Base-by-base conservation (phyloP, 2,113 vertebrate species). In the Aspidoscelis tigris region DNA sequence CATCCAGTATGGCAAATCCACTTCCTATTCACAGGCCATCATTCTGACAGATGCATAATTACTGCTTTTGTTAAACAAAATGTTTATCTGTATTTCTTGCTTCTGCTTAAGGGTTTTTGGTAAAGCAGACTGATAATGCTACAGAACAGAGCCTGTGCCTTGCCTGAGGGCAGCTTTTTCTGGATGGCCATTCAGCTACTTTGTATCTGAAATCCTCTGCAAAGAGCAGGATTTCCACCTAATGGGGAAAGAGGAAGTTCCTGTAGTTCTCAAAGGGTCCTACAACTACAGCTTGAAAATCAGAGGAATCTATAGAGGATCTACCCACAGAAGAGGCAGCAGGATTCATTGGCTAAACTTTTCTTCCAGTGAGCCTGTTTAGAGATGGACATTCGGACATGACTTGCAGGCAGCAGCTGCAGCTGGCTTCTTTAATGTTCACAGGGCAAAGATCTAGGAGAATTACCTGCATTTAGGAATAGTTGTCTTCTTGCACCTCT, bases 31-130 rank as follows among this genome's bases (percentile, higher is more conserved):
- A 84, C 88, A 92, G 88, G 82, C 64, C 77, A 69, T n/a, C 82
- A n/a, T 81, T 80, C 80, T 64, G 71, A 58, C 82, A 72, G 50
- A 76, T 82, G 70, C 72, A 55, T 78, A 85, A 76, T 39, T 33
- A 90, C 88, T 68, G 82, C 71, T 86, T 69, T 73, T 70, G 11
- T 75, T 83, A 86, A 88, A 78, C 55, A 86, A 83, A 89, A 58
- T 73, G 90, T 86, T 89, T 71, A 85, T 53, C 65, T 76, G 82
- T 78, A 89, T 90, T 81, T 88, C 41, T 76, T 89, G 53, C 58
- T 87, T 58, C n/a, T 89, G 58, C 87, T 89, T 77, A 79, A 41
- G 55, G 71, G 26, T 4, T 41, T 73, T 88, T 89, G 74, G 83
- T 26, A 58, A n/a, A 65, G 20, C 55, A 88, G 87, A 84, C 83